Evolutionary conservation across 2,113 vertebrate species (phyloP).

Genomic region (Clarias gariepinus): DNA sequence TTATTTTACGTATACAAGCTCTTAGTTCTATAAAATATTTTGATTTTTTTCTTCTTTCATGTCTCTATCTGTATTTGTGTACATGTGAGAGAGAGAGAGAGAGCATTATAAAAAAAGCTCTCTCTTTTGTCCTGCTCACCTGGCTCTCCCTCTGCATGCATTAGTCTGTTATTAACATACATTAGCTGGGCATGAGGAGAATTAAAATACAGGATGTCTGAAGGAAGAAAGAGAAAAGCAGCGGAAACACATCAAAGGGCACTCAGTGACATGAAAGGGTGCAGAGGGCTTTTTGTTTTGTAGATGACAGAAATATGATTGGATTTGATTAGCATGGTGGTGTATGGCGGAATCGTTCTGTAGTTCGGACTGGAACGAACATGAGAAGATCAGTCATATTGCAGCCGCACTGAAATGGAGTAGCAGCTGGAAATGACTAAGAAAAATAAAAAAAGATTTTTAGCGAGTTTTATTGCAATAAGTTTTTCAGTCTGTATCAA

Average conservation of each 20-base stretch:
- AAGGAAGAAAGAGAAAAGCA: constrained; percentile 56
- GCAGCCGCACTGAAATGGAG: neutral
- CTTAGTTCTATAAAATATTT: neutral
- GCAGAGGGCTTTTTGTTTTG: constrained; percentile 28
- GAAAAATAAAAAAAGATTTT: neutral
- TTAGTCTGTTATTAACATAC: constrained; percentile 69
- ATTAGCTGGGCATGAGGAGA: constrained; percentile 65
- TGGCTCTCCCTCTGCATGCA: constrained; percentile 59
- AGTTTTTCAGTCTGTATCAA: neutral
- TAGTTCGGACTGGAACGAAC: constrained; percentile 29
- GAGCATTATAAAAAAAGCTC: constrained; percentile 48
- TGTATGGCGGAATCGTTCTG: constrained; percentile 57
- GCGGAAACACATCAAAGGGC: constrained; percentile 69
- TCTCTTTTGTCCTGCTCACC: constrained; percentile 62
- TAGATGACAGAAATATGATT: constrained; percentile 55
- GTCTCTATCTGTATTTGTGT: neutral
- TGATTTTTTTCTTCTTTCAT: neutral
- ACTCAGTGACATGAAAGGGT: constrained; percentile 55
- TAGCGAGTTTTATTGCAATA: too few species aligned
- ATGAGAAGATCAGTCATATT: constrained; percentile 2
- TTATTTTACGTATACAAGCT: neutral
- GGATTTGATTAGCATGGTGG: constrained; percentile 69
- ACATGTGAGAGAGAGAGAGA: constrained; percentile 2
- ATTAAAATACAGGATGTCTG: constrained; percentile 72
- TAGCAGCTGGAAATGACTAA: neutral